A percentile compares a stretch with the other conserved stretches of the same genome.
These are phyloP conservation scores for Melangyna quadrimaculata DNA, from an alignment of 2,888 invertebrate genomes.

Conservation along the genomic window DNA sequence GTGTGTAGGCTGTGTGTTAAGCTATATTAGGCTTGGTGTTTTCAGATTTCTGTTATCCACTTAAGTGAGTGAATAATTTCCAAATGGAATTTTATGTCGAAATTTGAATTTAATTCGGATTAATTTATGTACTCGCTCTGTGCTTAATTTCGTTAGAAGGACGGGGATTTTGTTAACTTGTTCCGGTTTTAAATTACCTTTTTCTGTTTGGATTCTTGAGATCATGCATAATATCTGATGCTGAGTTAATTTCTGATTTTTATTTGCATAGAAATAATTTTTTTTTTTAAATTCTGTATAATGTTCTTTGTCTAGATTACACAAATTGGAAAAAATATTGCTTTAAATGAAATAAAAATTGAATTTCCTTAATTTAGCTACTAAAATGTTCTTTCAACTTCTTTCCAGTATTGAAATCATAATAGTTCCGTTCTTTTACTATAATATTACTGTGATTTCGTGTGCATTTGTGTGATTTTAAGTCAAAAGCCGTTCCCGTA, in stretches of 20 bases:
- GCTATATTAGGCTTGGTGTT: constrained; percentile 16
- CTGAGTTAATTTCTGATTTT: not conserved
- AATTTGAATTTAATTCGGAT: constrained; percentile 58
- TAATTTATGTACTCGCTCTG: not conserved
- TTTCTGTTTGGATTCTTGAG: not conserved
- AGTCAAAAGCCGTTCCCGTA: too few species aligned
- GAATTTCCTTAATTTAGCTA: not conserved
- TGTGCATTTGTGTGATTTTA: too few species aligned
- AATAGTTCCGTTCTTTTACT: too few species aligned
- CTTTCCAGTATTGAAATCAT: too few species aligned
- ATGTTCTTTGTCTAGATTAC: not conserved
- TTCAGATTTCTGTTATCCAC: constrained; percentile 61
- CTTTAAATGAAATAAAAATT: not conserved
- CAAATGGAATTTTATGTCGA: constrained; percentile 52
- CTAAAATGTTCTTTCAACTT: too few species aligned
- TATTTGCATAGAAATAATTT: constrained; percentile 5
- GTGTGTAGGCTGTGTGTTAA: not conserved
- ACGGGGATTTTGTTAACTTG: not conserved
- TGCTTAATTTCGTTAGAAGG: not conserved
- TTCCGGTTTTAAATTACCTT: constrained; percentile 11
- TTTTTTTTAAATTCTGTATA: not conserved
- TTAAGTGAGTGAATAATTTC: constrained; percentile 68
- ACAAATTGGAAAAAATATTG: not conserved
- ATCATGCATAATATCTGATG: not conserved
- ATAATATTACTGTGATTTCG: too few species aligned